These are phyloP conservation scores for Brachionus paranguensis DNA, from an alignment of 1,140 invertebrate genomes.

Conservation along the genomic window DNA sequence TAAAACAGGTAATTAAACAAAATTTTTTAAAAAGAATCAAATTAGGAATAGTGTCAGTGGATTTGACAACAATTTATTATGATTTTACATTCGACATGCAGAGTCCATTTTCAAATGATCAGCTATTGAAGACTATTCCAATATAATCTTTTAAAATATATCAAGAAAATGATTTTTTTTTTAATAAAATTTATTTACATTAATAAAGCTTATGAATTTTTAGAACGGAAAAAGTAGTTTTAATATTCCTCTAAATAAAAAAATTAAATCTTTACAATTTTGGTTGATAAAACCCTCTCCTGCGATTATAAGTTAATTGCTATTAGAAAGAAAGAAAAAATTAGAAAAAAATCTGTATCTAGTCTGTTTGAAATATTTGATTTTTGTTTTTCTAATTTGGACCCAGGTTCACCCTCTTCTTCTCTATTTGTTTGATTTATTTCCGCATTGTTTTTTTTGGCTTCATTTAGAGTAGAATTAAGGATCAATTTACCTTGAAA, in stretches of 20 bases:
- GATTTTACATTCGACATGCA: constrained; percentile 10
- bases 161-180: neutral
- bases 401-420: neutral
- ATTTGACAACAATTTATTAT: constrained; percentile 35
- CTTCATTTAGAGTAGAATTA: neutral
- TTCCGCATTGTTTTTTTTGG: neutral
- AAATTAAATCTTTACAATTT: neutral
- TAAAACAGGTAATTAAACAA: neutral
- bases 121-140: neutral
- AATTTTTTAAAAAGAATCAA: constrained; percentile 1
- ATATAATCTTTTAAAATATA: neutral
- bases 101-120: constrained; percentile 11
- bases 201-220: neutral
- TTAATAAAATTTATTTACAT: neutral
- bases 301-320: neutral
- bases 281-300: neutral
- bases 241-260: neutral
- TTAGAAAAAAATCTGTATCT: neutral
- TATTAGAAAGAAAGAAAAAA: neutral
- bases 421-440: neutral
- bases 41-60: neutral
- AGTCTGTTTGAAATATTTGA: neutral
- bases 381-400: neutral
- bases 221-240: neutral
- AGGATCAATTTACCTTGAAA: constrained; percentile 20